Evolutionary conservation across 1,140 invertebrate genomes (phyloP).

Genomic region (Proales similis): DNA sequence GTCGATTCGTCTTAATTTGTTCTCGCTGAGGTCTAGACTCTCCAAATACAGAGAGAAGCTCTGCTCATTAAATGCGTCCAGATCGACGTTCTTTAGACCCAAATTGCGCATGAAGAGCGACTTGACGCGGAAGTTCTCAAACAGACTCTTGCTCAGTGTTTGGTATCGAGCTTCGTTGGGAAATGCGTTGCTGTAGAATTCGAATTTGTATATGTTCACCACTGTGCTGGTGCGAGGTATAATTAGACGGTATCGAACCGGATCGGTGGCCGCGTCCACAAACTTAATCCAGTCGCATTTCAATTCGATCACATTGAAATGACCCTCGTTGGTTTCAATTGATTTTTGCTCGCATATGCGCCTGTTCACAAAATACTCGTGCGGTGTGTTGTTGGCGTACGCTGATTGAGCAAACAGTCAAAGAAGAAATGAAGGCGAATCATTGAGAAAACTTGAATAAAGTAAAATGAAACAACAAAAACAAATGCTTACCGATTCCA

Average conservation of each 20-base stretch:
- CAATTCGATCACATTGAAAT: background rate
- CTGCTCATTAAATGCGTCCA: background rate
- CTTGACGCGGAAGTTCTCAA: constrained; percentile 5
- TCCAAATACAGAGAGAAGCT: background rate
- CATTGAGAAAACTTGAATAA: no score
- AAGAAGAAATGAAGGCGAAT: no score
- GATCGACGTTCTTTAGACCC: background rate
- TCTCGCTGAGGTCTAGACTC: background rate
- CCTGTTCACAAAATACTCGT: background rate
- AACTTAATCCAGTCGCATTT: constrained; percentile 25
- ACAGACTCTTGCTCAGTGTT: background rate
- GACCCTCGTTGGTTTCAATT: background rate
- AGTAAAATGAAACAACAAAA: no score
- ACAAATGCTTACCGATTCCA: no score
- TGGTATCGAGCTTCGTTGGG: background rate
- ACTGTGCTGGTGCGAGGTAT: background rate
- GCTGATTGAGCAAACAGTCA: no score
- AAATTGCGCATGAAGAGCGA: constrained; percentile 1
- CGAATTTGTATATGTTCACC: background rate
- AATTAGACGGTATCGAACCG: no score
- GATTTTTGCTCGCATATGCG: background rate
- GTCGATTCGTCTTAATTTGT: background rate
- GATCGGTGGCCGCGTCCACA: background rate
- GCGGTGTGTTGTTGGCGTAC: no score
- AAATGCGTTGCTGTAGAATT: constrained; percentile 14